Percentiles rank a stretch among this genome's conserved stretches.
Conservation (phyloP, 2,797 vertebrate genomes). For the Betta splendens region DNA sequence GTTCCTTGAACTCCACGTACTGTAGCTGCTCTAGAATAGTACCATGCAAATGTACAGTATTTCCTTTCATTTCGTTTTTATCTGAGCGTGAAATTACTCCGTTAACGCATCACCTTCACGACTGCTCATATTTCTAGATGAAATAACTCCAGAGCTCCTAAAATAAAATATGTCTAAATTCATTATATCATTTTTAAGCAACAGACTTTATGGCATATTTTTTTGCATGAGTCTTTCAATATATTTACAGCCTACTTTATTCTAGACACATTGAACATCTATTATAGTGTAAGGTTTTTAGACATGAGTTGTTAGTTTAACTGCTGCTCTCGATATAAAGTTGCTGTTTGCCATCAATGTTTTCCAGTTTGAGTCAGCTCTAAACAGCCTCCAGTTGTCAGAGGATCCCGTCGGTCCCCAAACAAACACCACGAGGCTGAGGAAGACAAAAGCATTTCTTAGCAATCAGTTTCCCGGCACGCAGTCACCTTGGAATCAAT, state of each 20-base stretch:
- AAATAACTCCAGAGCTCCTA: neutral
- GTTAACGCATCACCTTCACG: neutral
- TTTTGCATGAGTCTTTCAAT: neutral
- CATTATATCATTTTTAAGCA: no score
- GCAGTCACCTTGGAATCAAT: conserved; percentile 49
- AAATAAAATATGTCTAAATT: conserved; percentile 3
- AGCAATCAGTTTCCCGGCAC: conserved; percentile 45
- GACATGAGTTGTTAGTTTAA: conserved; percentile 11
- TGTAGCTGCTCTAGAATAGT: neutral
- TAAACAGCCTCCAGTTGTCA: conserved; percentile 39
- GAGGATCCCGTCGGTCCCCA: conserved; percentile 51
- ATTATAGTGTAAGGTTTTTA: conserved; percentile 12
- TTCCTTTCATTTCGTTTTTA: neutral
- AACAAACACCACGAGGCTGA: conserved; percentile 33
- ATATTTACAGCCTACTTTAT: neutral
- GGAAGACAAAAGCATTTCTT: conserved; percentile 51
- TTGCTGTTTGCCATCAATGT: conserved; percentile 63
- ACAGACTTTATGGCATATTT: neutral
- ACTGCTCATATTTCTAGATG: neutral
- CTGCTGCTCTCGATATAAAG: conserved; percentile 21
- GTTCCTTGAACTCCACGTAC: neutral
- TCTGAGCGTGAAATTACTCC: neutral
- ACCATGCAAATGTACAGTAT: neutral
- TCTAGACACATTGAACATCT: neutral
- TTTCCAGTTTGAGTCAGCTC: conserved; percentile 26